These are phyloP conservation scores for Hylaeus volcanicus DNA, from an alignment of 1,140 invertebrate species.

Conservation along the genomic window DNA sequence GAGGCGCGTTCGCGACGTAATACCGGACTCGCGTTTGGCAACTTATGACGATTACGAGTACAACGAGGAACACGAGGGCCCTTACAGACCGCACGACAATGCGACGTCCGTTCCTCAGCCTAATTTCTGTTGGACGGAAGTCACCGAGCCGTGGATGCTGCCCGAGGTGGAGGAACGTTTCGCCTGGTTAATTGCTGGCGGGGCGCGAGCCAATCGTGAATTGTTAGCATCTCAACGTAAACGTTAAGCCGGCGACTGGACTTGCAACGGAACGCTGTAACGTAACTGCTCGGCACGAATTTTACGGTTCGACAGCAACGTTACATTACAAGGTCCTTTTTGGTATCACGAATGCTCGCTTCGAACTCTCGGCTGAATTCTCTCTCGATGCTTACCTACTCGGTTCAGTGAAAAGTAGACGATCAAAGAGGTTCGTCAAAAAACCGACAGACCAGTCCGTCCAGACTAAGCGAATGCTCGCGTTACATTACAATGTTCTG, in stretches of 20 bases:
- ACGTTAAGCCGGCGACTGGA: background rate
- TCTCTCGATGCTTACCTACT: background rate
- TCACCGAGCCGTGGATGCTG: conserved; percentile 72
- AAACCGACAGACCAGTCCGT: no score
- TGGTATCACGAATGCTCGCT: no score
- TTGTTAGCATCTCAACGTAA: conserved; percentile 21
- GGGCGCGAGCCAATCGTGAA: conserved; percentile 37
- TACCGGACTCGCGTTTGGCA: conserved; percentile 74
- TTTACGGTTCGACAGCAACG: no score
- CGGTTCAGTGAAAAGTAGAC: no score
- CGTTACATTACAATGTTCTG: no score
- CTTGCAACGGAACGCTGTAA: no score
- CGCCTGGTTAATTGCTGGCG: conserved; percentile 62
- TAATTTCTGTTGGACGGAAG: conserved; percentile 29
- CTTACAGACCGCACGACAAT: conserved; percentile 59
- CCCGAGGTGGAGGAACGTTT: conserved; percentile 74
- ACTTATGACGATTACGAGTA: conserved; percentile 76
- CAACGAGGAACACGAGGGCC: conserved; percentile 69
- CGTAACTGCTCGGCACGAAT: no score
- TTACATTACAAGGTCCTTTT: no score
- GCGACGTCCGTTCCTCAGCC: background rate
- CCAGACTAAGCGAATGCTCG: no score
- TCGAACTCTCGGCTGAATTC: no score
- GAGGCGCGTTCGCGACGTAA: conserved; percentile 71
- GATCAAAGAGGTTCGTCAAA: no score